phyloP scores from a whole-genome alignment of 2,888 invertebrate species.

The Lampropteryx suffumata region DNA sequence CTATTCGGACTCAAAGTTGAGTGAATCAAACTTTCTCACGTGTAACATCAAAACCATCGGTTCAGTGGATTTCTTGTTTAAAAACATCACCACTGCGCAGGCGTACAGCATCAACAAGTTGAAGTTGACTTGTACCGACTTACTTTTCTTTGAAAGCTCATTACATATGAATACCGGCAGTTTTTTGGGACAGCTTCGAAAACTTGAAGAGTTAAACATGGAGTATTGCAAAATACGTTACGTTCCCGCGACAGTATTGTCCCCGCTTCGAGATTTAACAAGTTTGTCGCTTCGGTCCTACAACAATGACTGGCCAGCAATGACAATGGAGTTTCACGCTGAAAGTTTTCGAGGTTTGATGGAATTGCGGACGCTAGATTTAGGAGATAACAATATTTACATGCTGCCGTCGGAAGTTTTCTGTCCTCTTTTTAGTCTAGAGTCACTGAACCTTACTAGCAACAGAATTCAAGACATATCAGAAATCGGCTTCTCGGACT shows the following conservation, averaged over 20 bases:
- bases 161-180: slow-evolving; percentile 84
- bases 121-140: slow-evolving; percentile 87
- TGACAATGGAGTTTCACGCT: slow-evolving; percentile 89
- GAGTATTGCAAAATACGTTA: slow-evolving; percentile 91
- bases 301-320: slow-evolving; percentile 90
- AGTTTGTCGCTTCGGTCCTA: slow-evolving; percentile 87
- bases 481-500: slow-evolving; percentile 89
- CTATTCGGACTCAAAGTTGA: slow-evolving; percentile 80
- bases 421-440: slow-evolving; percentile 87
- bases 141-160: slow-evolving; percentile 88
- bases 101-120: slow-evolving; percentile 87
- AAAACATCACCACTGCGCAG: slow-evolving; percentile 87
- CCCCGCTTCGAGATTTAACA: slow-evolving; percentile 86
- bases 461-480: slow-evolving; percentile 91
- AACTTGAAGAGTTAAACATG: slow-evolving; percentile 88
- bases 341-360: slow-evolving; percentile 88
- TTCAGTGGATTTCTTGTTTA: slow-evolving; percentile 86
- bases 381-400: slow-evolving; percentile 90
- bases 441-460: slow-evolving; percentile 87
- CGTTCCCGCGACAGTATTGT: slow-evolving; percentile 87
- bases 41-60: slow-evolving; percentile 89
- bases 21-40: slow-evolving; percentile 84
- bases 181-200: slow-evolving; percentile 85
- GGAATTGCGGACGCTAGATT: slow-evolving; percentile 86
- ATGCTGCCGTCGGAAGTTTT: slow-evolving; percentile 87